Evolutionary conservation across 2,797 vertebrate genomes (phyloP).

Genomic region (Dendrocincla tyrannina): DNA sequence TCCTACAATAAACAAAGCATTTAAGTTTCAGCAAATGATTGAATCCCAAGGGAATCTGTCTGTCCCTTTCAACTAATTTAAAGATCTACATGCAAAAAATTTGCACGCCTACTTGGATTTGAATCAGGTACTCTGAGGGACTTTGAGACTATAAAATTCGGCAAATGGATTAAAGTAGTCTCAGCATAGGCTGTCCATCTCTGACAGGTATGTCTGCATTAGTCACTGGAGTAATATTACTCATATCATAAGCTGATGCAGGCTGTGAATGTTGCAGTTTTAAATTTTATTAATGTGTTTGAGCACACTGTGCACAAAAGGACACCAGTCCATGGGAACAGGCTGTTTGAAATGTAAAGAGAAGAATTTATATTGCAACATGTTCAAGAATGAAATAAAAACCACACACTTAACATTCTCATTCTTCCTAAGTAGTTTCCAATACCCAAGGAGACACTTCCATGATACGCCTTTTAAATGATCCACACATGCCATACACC

Average conservation of each 20-base stretch:
- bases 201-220: background rate
- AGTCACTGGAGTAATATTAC: background rate
- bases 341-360: background rate
- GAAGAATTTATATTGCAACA: background rate
- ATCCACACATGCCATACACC: background rate
- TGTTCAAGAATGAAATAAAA: background rate
- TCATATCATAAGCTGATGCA: background rate
- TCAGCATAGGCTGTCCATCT: background rate
- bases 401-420: background rate
- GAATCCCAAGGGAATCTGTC: background rate
- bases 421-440: background rate
- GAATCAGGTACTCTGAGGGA: background rate
- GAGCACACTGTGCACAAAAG: background rate
- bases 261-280: background rate
- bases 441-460: background rate
- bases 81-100: background rate
- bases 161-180: background rate
- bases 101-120: background rate
- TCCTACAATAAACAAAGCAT: background rate
- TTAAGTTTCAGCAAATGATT: background rate
- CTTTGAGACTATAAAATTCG: background rate
- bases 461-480: background rate
- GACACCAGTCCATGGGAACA: background rate
- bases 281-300: background rate
- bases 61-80: background rate